phyloP scores from a whole-genome alignment of 2,797 vertebrate species.

The Eospalax fontanierii region DNA sequence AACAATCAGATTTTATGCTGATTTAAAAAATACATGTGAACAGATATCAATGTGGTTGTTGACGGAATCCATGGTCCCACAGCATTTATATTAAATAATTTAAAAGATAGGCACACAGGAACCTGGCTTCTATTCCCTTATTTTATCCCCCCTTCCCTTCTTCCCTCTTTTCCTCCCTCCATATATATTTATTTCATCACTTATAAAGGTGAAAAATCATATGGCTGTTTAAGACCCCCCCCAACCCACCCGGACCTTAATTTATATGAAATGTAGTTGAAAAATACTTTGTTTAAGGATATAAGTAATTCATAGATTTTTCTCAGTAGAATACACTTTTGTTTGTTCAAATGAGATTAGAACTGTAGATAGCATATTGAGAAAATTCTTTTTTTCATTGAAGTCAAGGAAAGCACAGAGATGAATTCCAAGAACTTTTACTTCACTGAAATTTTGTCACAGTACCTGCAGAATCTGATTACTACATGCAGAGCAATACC shows the following conservation, averaged over 20 bases:
- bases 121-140: background rate
- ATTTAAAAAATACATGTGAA: conserved; percentile 15
- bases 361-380: background rate
- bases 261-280: conserved; percentile 19
- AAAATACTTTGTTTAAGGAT: conserved; percentile 24
- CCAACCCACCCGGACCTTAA: background rate
- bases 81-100: conserved; percentile 50
- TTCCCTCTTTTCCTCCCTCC: background rate
- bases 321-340: conserved; percentile 12
- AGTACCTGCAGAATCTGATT: conserved; percentile 19
- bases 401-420: background rate
- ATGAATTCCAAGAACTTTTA: conserved; percentile 25
- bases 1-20: background rate
- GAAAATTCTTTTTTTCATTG: conserved; percentile 31
- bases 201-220: background rate
- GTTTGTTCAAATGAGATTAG: conserved; percentile 11
- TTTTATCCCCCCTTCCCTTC: background rate
- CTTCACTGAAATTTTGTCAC: conserved; percentile 54
- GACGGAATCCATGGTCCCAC: background rate
- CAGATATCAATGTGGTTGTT: background rate
- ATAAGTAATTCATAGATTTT: background rate
- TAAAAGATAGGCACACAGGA: background rate
- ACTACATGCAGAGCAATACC: background rate
- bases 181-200: background rate
- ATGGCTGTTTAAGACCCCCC: background rate